These are phyloP conservation scores for Euplagia quadripunctaria DNA, from an alignment of 2,888 invertebrate genomes.

Conservation along the genomic window DNA sequence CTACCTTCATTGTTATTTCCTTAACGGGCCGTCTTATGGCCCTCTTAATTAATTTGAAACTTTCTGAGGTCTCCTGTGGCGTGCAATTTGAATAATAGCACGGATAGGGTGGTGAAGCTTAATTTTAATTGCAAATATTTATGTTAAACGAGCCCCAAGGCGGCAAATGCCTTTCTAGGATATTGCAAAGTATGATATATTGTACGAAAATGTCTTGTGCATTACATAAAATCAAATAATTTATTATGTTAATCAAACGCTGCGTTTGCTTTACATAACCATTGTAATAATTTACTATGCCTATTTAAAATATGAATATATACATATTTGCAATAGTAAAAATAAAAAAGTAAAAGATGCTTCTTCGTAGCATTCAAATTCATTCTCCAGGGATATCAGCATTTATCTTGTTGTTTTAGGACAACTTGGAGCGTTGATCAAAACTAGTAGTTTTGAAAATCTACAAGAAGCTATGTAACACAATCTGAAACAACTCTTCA, in stretches of 20 bases:
- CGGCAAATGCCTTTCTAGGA: conserved; percentile 64
- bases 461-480: too few species aligned
- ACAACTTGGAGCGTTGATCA: too few species aligned
- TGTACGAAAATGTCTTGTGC: conserved; percentile 62
- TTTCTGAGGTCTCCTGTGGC: conserved; percentile 86
- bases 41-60: conserved; percentile 88
- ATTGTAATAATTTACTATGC: conserved; percentile 9
- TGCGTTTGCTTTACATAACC: conserved; percentile 44
- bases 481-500: too few species aligned
- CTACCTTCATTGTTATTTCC: conserved; percentile 84
- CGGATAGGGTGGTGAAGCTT: conserved; percentile 81
- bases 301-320: neutral
- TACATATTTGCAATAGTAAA: too few species aligned
- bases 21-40: conserved; percentile 86
- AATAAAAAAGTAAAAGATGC: too few species aligned
- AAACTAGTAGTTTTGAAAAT: too few species aligned
- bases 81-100: conserved; percentile 86
- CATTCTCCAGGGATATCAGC: too few species aligned
- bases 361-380: neutral
- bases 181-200: conserved; percentile 82
- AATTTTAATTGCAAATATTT: conserved; percentile 88
- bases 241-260: conserved; percentile 47
- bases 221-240: conserved; percentile 56
- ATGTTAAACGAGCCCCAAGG: conserved; percentile 80
- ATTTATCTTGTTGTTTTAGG: too few species aligned